These are phyloP conservation scores for Chaetophractus vellerosus DNA, from an alignment of 2,797 vertebrate genomes.

Conservation along the genomic window DNA sequence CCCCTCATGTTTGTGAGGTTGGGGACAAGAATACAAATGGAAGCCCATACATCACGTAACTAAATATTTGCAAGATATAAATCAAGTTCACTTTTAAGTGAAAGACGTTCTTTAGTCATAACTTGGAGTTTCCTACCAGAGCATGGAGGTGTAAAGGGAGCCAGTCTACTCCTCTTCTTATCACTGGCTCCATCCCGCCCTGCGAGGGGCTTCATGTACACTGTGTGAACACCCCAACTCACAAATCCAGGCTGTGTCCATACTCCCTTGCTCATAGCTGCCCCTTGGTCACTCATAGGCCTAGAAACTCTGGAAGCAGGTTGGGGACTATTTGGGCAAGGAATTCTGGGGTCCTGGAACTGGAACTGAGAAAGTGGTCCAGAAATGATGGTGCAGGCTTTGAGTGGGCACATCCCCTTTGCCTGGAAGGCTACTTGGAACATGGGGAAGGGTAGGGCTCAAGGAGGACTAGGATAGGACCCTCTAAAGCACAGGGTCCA, in stretches of 20 bases:
- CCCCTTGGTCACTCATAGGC: neutral
- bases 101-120: neutral
- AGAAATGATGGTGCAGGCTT: neutral
- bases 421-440: too few species aligned
- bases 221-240: neutral
- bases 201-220: neutral
- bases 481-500: fast-evolving
- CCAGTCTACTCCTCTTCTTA: neutral
- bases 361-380: neutral
- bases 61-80: neutral
- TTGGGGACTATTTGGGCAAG: neutral
- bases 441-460: neutral
- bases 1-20: neutral
- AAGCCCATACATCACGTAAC: neutral
- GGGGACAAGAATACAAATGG: neutral
- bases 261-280: neutral
- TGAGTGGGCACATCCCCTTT: too few species aligned
- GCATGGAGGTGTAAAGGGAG: neutral
- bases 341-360: neutral
- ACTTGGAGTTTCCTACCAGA: slow-evolving; percentile 14
- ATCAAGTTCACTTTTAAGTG: neutral
- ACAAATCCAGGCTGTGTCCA: neutral
- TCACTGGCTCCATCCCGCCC: neutral
- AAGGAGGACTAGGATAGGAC: too few species aligned
- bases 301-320: neutral